These are phyloP conservation scores for Bursaphelenchus okinawaensis DNA, from an alignment of 2,888 invertebrate species.

Conservation along the genomic window DNA sequence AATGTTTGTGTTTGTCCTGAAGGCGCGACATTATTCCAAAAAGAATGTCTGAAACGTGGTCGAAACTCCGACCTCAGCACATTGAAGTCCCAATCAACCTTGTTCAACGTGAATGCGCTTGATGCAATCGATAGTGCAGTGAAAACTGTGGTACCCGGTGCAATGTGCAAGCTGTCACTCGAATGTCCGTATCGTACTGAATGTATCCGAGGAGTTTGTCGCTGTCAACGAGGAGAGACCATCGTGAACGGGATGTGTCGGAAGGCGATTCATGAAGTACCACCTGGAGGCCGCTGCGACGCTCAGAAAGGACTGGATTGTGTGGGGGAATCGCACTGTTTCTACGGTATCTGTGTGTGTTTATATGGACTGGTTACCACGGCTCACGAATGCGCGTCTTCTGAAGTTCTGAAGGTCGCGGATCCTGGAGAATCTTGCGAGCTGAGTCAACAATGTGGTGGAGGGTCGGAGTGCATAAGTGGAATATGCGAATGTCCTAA, in stretches of 20 bases:
- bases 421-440: constrained; percentile 42
- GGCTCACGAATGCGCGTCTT: constrained; percentile 43
- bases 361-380: constrained; percentile 36
- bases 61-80: constrained; percentile 6
- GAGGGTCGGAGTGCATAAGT: constrained; percentile 31
- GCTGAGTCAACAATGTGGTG: constrained; percentile 37
- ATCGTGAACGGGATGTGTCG: constrained; percentile 45
- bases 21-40: constrained; percentile 28
- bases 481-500: constrained; percentile 41
- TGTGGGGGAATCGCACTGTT: constrained; percentile 34
- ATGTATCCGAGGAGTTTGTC: constrained; percentile 51
- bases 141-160: constrained; percentile 33
- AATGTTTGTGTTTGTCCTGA: constrained; percentile 38
- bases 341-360: constrained; percentile 44
- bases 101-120: constrained; percentile 14
- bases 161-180: constrained; percentile 35
- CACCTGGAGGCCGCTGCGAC: constrained; percentile 42
- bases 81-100: constrained; percentile 7
- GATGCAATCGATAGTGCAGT: constrained; percentile 12
- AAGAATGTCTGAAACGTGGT: constrained; percentile 23
- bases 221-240: constrained; percentile 49
- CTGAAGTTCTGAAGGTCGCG: constrained; percentile 30
- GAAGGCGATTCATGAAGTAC: constrained; percentile 34
- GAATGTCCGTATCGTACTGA: constrained; percentile 50
- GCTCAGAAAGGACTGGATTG: constrained; percentile 50